phyloP scores from a whole-genome alignment of 1,140 invertebrate genomes.

The Chlorops oryzae region DNA sequence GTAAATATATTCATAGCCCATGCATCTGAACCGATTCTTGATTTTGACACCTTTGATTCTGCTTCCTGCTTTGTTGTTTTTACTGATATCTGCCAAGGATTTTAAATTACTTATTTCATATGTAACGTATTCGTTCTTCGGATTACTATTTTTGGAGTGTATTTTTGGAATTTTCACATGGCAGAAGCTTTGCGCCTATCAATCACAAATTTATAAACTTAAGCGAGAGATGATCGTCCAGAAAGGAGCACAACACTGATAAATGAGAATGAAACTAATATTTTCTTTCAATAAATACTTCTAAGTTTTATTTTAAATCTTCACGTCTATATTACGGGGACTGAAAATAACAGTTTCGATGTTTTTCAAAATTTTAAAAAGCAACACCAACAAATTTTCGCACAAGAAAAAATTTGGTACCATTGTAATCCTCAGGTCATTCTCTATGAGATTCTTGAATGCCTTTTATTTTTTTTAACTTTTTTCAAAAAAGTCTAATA shows the following conservation, averaged over 20 bases:
- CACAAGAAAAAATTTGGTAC: no score
- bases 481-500: no score
- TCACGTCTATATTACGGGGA: slow-evolving; percentile 35
- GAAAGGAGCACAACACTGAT: neutral
- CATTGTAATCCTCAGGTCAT: no score
- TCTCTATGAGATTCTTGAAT: no score
- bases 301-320: neutral
- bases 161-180: slow-evolving; percentile 10
- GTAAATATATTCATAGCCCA: slow-evolving; percentile 74
- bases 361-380: no score
- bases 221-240: slow-evolving; percentile 1
- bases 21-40: slow-evolving; percentile 82
- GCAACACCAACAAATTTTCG: no score
- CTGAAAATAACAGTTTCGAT: no score
- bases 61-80: slow-evolving; percentile 61
- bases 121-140: neutral
- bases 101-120: neutral
- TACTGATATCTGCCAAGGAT: slow-evolving; percentile 19
- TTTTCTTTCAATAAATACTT: no score
- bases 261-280: no score
- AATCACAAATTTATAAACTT: slow-evolving; percentile 8
- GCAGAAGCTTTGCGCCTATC: slow-evolving; percentile 1
- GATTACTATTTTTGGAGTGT: neutral
- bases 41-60: slow-evolving; percentile 77
- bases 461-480: no score